Percentiles rank a stretch among this genome's conserved stretches.
Conservation (phyloP, 1,140 invertebrate species). For the Camponotus vicinus region DNA sequence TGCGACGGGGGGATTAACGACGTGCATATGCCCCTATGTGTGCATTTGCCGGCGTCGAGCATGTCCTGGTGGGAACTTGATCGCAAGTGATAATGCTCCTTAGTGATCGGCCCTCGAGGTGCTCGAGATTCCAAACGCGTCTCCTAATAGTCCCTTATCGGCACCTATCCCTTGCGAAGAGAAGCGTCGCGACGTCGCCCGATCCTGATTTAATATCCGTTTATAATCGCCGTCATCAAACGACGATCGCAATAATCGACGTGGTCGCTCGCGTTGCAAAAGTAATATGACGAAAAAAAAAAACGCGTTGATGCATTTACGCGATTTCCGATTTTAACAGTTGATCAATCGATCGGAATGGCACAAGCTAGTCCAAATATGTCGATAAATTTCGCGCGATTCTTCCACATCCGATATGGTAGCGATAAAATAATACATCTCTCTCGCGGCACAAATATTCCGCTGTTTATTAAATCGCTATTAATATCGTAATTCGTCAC, state of each 20-base stretch:
- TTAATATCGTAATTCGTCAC: conserved; percentile 2
- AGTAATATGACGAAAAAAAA: too few relatives aligned
- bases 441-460: background rate
- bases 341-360: background rate
- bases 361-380: background rate
- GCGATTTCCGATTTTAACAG: background rate
- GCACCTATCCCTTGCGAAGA: conserved; percentile 19
- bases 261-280: background rate
- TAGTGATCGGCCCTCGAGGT: conserved; percentile 59
- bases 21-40: conserved; percentile 18
- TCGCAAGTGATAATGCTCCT: conserved; percentile 66
- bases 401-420: background rate
- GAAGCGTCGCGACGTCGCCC: background rate
- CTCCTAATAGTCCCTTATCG: conserved; percentile 63
- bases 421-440: background rate
- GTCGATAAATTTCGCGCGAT: conserved; percentile 14
- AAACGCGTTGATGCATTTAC: background rate
- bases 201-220: conserved; percentile 31
- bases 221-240: conserved; percentile 7
- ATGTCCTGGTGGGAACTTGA: conserved; percentile 52
- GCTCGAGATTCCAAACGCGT: conserved; percentile 61
- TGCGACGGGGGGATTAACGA: background rate
- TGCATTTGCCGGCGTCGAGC: conserved; percentile 45
- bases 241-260: conserved; percentile 5
- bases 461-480: background rate